Percentiles rank a stretch among this genome's conserved stretches.
Conservation (phyloP, 2,888 invertebrate genomes). For the Drosophila setosimentum region DNA sequence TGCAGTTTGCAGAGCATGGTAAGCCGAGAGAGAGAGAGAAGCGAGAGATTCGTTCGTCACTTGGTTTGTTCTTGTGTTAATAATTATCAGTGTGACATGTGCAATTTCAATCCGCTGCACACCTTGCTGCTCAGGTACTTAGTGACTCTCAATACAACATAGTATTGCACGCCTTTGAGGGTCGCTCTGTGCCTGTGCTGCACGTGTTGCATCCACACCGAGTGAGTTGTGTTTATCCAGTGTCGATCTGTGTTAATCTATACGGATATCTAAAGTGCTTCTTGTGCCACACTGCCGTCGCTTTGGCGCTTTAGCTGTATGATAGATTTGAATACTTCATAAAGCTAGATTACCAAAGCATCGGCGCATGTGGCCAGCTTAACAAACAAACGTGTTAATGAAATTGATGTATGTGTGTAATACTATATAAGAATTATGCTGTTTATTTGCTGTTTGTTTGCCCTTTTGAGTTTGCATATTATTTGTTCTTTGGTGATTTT, state of each 20-base stretch:
- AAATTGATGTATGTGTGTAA: no score
- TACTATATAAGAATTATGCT: background rate
- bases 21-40: conserved; percentile 33
- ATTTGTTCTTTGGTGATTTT: conserved; percentile 90
- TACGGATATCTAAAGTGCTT: background rate
- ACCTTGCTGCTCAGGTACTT: conserved; percentile 90
- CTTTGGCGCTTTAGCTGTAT: conserved; percentile 97
- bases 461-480: conserved; percentile 82
- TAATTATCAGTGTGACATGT: conserved; percentile 4
- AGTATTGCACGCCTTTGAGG: conserved; percentile 81
- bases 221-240: background rate
- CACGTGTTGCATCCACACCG: conserved; percentile 32
- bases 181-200: conserved; percentile 84
- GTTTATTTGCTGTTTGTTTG: conserved; percentile 37
- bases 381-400: background rate
- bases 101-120: conserved; percentile 19
- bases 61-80: background rate
- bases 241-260: background rate
- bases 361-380: conserved; percentile 84
- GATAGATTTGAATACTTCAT: conserved; percentile 90
- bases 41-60: background rate
- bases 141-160: conserved; percentile 91
- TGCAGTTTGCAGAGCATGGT: conserved; percentile 85
- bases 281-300: conserved; percentile 86
- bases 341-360: conserved; percentile 98